Conservation (phyloP, 2,888 invertebrate species). For the Cephus spinipes region DNA sequence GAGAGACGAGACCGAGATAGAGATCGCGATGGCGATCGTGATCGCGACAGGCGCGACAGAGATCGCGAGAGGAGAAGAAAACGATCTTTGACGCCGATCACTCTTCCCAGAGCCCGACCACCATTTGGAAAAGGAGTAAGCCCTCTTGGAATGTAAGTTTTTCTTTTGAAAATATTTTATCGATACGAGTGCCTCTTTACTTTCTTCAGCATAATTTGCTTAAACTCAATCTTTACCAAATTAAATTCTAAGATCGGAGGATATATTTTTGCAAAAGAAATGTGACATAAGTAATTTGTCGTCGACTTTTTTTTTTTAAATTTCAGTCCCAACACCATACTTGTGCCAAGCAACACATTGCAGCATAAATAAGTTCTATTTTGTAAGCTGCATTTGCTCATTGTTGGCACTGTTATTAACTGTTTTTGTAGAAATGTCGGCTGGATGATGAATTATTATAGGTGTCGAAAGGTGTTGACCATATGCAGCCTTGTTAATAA, state of each 20-base stretch:
- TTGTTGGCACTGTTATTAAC: neutral
- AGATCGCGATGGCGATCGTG: constrained; percentile 56
- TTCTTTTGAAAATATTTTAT: neutral
- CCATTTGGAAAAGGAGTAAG: constrained; percentile 66
- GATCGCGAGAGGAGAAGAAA: constrained; percentile 67
- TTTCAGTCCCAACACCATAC: constrained; percentile 5
- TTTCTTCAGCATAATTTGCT: constrained; percentile 39
- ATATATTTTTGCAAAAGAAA: constrained; percentile 43
- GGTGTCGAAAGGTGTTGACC: no score
- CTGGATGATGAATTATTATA: no score
- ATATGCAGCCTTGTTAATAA: no score
- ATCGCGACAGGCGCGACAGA: constrained; percentile 56
- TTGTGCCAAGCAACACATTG: constrained; percentile 19
- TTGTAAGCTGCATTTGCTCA: constrained; percentile 5
- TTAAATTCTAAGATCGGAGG: constrained; percentile 33
- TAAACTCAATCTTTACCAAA: constrained; percentile 35
- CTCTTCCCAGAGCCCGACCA: constrained; percentile 65
- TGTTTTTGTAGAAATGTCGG: no score
- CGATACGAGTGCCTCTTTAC: neutral
- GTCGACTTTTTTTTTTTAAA: neutral
- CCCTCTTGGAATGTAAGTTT: constrained; percentile 65
- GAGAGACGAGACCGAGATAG: constrained; percentile 46
- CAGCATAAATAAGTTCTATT: neutral
- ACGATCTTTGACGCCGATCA: constrained; percentile 61
- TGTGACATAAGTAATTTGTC: constrained; percentile 8